phyloP scores from a whole-genome alignment of 2,797 vertebrate genomes.

The Cottoperca gobio region DNA sequence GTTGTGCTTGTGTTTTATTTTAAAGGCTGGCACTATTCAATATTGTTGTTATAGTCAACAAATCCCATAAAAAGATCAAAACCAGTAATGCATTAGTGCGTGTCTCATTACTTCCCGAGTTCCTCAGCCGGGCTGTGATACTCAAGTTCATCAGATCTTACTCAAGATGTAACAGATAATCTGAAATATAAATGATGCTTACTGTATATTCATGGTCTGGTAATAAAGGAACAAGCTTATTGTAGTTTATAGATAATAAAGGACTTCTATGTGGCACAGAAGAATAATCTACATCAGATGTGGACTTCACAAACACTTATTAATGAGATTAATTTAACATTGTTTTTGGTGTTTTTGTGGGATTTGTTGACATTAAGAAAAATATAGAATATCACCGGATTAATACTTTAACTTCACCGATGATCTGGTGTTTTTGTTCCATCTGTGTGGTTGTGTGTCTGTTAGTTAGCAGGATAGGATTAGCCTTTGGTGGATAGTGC shows the following conservation, averaged over 20 bases:
- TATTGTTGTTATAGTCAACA: slow-evolving; percentile 7
- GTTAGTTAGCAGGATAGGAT: background rate
- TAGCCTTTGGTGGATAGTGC: background rate
- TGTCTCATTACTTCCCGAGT: background rate
- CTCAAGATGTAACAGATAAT: background rate
- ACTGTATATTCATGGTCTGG: background rate
- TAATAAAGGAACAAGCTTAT: slow-evolving; percentile 6
- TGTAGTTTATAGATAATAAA: background rate
- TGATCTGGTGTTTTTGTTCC: background rate
- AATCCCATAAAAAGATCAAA: slow-evolving; percentile 6
- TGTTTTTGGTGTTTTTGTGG: background rate
- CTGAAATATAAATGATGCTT: background rate
- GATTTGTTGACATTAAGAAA: background rate
- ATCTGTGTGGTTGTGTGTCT: background rate
- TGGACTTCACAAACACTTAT: background rate
- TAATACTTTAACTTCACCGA: background rate
- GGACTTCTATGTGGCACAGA: background rate
- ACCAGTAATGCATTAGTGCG: background rate
- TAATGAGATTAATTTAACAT: background rate
- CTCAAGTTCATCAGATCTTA: background rate
- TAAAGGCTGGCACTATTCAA: background rate
- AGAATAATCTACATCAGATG: background rate
- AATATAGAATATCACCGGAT: background rate
- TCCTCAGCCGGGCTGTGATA: background rate
- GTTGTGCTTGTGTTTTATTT: slow-evolving; percentile 8